Percentiles rank a stretch among this genome's conserved stretches.
phyloP scores from a whole-genome alignment of 2,888 invertebrate species.

The Dendrolimus houi region DNA sequence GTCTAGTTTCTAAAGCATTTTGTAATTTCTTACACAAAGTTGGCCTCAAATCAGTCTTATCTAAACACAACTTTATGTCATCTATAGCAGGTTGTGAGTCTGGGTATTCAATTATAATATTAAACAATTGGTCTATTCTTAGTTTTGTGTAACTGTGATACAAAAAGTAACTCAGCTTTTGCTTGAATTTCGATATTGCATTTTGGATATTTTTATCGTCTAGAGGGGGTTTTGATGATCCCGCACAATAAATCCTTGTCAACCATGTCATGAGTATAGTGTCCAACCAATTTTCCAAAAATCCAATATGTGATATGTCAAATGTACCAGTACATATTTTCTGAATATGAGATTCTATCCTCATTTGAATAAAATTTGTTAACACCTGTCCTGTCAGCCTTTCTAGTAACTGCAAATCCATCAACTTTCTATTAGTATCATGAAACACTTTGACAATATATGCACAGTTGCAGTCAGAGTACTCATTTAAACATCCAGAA shows the following conservation, averaged over 20 bases:
- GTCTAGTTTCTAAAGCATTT: conserved; percentile 87
- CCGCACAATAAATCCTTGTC: conserved; percentile 85
- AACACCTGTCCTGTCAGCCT: conserved; percentile 90
- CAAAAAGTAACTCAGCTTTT: conserved; percentile 87
- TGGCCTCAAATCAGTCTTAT: conserved; percentile 88
- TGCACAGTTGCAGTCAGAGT: conserved; percentile 75
- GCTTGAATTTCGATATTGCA: conserved; percentile 81
- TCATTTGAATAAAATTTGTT: conserved; percentile 87
- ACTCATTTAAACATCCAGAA: conserved; percentile 82
- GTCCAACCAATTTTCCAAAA: conserved; percentile 91
- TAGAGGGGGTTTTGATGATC: conserved; percentile 75
- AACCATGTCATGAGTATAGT: conserved; percentile 92
- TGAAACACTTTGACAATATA: conserved; percentile 83
- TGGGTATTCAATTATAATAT: conserved; percentile 97
- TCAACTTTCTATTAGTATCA: conserved; percentile 86
- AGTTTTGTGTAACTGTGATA: conserved; percentile 92
- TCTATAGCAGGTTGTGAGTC: conserved; percentile 95
- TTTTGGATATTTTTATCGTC: conserved; percentile 71
- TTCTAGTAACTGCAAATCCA: conserved; percentile 86
- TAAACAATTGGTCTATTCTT: conserved; percentile 94
- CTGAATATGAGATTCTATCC: conserved; percentile 90
- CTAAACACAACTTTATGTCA: conserved; percentile 90
- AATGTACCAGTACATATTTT: conserved; percentile 91
- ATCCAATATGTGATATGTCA: conserved; percentile 86
- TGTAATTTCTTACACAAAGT: conserved; percentile 87